Conservation (phyloP, 2,113 vertebrate species). For the Pelobates fuscus region DNA sequence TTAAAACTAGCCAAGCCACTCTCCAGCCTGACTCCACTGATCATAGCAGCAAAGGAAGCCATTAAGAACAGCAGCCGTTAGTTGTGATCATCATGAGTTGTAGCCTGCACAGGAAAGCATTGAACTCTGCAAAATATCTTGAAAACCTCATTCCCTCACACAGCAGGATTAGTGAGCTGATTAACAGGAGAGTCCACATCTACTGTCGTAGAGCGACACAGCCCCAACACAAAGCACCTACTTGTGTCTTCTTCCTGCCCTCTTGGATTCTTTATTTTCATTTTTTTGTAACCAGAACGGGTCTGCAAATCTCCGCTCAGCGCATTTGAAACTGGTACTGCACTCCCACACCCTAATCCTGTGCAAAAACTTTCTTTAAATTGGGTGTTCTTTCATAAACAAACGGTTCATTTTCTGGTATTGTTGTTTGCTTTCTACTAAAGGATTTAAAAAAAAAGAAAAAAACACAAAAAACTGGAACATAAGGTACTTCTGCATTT, state of each 20-base stretch:
- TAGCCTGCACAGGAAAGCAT: constrained; percentile 60
- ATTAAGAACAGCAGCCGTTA: constrained; percentile 99
- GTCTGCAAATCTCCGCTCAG: constrained; percentile 39
- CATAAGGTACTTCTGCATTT: constrained; percentile 35
- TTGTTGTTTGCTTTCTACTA: constrained; percentile 46
- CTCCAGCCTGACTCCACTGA: constrained; percentile 97
- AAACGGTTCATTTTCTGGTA: constrained; percentile 58
- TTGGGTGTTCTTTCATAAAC: constrained; percentile 66
- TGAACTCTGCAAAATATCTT: constrained; percentile 68
- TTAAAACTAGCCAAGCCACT: constrained; percentile 98
- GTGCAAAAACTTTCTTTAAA: constrained; percentile 70
- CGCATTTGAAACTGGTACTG: constrained; percentile 57
- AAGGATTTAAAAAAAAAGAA: constrained; percentile 33
- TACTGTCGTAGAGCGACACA: constrained; percentile 57
- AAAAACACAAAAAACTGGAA: no score
- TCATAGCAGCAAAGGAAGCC: constrained; percentile 97
- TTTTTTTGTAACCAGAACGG: constrained; percentile 71
- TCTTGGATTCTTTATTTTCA: constrained; percentile 71
- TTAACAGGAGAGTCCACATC: constrained; percentile 61
- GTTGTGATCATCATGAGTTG: constrained; percentile 54
- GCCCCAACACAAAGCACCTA: constrained; percentile 58
- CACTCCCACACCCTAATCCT: constrained; percentile 57
- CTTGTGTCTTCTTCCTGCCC: constrained; percentile 74
- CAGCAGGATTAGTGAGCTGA: constrained; percentile 61
- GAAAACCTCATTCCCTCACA: constrained; percentile 62